Evolutionary conservation across 2,113 vertebrate genomes (phyloP).

Genomic region (Atlantisia rogersi): DNA sequence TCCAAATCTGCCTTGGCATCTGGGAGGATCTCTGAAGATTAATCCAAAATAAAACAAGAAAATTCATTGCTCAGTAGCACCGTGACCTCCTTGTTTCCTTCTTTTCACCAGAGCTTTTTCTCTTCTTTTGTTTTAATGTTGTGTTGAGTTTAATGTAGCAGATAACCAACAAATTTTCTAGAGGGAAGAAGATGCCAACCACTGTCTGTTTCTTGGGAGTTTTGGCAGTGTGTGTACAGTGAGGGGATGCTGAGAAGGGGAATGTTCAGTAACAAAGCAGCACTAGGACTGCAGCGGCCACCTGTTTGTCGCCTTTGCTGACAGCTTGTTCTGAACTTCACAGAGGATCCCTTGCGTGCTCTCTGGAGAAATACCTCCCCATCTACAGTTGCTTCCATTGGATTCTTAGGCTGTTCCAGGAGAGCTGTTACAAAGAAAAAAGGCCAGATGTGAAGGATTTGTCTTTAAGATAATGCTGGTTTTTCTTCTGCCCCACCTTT

Average conservation of each 20-base stretch:
- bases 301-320: background rate
- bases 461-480: background rate
- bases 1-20: background rate
- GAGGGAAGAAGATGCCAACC: background rate
- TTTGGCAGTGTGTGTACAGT: background rate
- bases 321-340: background rate
- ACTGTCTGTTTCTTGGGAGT: background rate
- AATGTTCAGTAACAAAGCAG: background rate
- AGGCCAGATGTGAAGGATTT: background rate
- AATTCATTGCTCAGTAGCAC: background rate
- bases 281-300: background rate
- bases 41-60: slow-evolving; percentile 20
- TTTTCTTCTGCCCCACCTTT: background rate
- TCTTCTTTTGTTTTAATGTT: background rate
- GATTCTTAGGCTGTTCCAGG: background rate
- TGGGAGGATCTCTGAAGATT: background rate
- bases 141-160: background rate
- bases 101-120: background rate
- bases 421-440: background rate
- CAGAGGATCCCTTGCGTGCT: background rate
- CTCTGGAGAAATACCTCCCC: background rate
- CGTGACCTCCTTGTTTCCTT: background rate
- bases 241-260: background rate
- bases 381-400: background rate
- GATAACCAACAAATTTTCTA: background rate